Evolutionary conservation across 1,140 invertebrate species (phyloP).

Genomic region (Drosophila subpulchrella): DNA sequence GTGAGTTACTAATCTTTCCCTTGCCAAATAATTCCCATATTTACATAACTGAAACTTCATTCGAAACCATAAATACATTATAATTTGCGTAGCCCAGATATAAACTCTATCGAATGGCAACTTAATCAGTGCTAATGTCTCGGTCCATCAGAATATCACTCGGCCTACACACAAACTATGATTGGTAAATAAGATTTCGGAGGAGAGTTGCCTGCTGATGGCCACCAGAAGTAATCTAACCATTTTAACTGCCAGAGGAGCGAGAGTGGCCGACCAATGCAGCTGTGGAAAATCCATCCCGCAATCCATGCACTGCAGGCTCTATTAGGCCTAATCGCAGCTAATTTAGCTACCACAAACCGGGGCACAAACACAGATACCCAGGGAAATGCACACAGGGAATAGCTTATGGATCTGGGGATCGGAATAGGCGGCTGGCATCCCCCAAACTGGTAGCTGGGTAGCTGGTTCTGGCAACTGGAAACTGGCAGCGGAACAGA

Average conservation of each 20-base stretch:
- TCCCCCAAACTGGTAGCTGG: conserved; percentile 19
- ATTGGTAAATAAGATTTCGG: conserved; percentile 43
- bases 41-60: conserved; percentile 1
- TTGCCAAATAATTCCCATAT: background rate
- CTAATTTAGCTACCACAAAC: conserved; percentile 62
- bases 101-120: conserved; percentile 8
- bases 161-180: conserved; percentile 8
- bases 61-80: conserved; percentile 10
- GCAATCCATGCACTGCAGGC: conserved; percentile 42
- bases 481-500: conserved; percentile 41
- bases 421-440: conserved; percentile 20
- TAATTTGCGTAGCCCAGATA: background rate
- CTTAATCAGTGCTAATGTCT: conserved; percentile 25
- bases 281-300: conserved; percentile 19
- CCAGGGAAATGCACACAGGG: conserved; percentile 40
- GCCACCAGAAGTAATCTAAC: conserved; percentile 36
- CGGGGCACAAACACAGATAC: conserved; percentile 10
- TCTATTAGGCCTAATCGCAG: conserved; percentile 70
- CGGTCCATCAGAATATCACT: conserved; percentile 16
- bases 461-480: conserved; percentile 26
- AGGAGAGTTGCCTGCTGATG: conserved; percentile 5
- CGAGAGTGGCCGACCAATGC: conserved; percentile 7
- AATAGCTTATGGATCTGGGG: conserved; percentile 59
- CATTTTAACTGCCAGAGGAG: conserved; percentile 19
- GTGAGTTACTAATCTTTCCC: background rate